A percentile compares a stretch with the other conserved stretches of the same genome.
Evolutionary conservation across 2,888 invertebrate species (phyloP).

Genomic region (Eristalinus sepulchralis): DNA sequence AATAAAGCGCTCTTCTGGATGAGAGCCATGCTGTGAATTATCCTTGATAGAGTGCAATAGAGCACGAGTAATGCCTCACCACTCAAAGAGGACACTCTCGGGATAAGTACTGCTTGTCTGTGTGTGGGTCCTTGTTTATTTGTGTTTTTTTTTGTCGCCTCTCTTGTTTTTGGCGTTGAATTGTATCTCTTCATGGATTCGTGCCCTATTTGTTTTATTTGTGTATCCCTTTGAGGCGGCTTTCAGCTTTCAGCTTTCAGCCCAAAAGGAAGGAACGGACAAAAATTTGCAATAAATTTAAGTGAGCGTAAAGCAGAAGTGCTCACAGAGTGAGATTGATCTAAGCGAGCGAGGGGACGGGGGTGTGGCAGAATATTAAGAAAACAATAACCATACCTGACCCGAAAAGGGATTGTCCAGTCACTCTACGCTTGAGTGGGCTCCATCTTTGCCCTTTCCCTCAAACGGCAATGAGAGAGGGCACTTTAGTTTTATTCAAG

Average conservation of each 20-base stretch:
- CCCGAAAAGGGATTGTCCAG: slow-evolving; percentile 55
- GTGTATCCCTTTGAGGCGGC: background rate
- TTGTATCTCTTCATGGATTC: background rate
- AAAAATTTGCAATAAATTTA: slow-evolving; percentile 58
- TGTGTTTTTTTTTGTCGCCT: background rate
- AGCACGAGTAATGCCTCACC: slow-evolving; percentile 35
- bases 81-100: slow-evolving; percentile 27
- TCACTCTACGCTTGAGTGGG: background rate
- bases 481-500: background rate
- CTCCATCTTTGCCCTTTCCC: background rate
- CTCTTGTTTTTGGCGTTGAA: background rate
- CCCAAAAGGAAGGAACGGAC: slow-evolving; percentile 3
- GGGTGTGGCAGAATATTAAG: slow-evolving; percentile 21
- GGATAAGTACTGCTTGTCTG: slow-evolving; percentile 21
- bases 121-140: background rate
- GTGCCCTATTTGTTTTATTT: background rate
- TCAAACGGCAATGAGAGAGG: background rate
- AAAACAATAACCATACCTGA: slow-evolving; percentile 68
- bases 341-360: background rate
- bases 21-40: slow-evolving; percentile 30
- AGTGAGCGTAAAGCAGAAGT: slow-evolving; percentile 39
- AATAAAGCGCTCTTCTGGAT: slow-evolving; percentile 34
- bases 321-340: background rate
- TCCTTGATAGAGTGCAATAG: slow-evolving; percentile 49
- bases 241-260: background rate